Evolutionary conservation across 2,888 invertebrate species (phyloP).

Genomic region (Synergus gifuensis): DNA sequence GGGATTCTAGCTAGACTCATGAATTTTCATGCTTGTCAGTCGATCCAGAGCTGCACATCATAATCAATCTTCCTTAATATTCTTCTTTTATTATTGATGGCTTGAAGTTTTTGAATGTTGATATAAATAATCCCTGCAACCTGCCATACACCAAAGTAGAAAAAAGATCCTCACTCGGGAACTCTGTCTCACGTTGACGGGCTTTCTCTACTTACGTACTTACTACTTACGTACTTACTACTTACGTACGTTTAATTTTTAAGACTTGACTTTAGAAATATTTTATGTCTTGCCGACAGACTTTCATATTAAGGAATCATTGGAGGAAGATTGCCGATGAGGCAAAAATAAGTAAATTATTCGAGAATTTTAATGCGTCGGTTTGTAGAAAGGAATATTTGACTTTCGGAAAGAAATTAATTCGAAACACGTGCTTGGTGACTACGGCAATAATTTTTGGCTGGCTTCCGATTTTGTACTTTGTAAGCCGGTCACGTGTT

Average conservation of each 20-base stretch:
- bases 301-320: too few relatives aligned
- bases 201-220: neutral
- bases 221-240: too few relatives aligned
- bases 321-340: too few relatives aligned
- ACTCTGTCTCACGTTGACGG: neutral
- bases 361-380: neutral
- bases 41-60: neutral
- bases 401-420: neutral
- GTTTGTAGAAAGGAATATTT: conserved; percentile 1
- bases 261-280: too few relatives aligned
- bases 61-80: conserved; percentile 4
- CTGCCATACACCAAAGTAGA: neutral
- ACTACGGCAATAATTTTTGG: conserved; percentile 50
- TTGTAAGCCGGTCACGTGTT: conserved; percentile 25
- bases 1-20: neutral
- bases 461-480: conserved; percentile 47
- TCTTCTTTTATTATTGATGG: neutral
- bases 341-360: too few relatives aligned
- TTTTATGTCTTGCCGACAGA: too few relatives aligned
- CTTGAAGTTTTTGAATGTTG: neutral
- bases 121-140: neutral
- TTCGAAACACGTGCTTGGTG: conserved; percentile 46
- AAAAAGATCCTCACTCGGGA: neutral
- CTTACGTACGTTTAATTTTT: too few relatives aligned
- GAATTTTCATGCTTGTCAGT: conserved; percentile 16